Percentiles rank a stretch among this genome's conserved stretches.
Evolutionary conservation across 2,888 invertebrate species (phyloP).

Genomic region (Campoletis raptor): DNA sequence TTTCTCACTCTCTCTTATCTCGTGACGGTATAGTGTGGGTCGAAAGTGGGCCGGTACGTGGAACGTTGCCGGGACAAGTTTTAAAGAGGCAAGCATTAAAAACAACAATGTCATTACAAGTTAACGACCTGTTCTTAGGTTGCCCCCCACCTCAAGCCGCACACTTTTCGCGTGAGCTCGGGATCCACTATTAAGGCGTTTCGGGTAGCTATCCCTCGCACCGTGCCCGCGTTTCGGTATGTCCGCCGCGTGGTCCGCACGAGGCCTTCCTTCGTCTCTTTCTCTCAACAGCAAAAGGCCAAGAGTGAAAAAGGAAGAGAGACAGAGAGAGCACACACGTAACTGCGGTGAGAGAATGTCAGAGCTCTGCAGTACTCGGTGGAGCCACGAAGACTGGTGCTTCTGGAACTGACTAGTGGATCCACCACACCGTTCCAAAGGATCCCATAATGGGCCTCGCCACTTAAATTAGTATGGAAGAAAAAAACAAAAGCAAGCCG

Average conservation of each 20-base stretch:
- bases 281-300: background rate
- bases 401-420: conserved; percentile 79
- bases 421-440: conserved; percentile 75
- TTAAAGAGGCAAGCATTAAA: conserved; percentile 82
- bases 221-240: conserved; percentile 74
- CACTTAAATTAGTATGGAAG: conserved; percentile 83
- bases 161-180: conserved; percentile 73
- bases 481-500: conserved; percentile 82
- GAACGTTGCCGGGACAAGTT: conserved; percentile 84
- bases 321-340: conserved; percentile 38
- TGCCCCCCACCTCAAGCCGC: conserved; percentile 64
- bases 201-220: conserved; percentile 66
- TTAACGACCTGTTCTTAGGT: conserved; percentile 81
- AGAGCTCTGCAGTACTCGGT: conserved; percentile 65
- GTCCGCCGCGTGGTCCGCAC: conserved; percentile 71
- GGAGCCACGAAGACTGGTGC: conserved; percentile 58
- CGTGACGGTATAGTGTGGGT: background rate
- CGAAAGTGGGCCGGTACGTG: background rate
- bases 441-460: conserved; percentile 73
- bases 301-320: background rate
- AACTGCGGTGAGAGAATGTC: conserved; percentile 84
- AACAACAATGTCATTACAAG: conserved; percentile 83
- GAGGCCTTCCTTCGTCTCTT: conserved; percentile 40
- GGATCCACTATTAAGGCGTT: conserved; percentile 69
- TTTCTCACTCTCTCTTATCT: background rate